Base-by-base conservation (phyloP, 2,113 vertebrate species). In the Anolis sagrei region DNA sequence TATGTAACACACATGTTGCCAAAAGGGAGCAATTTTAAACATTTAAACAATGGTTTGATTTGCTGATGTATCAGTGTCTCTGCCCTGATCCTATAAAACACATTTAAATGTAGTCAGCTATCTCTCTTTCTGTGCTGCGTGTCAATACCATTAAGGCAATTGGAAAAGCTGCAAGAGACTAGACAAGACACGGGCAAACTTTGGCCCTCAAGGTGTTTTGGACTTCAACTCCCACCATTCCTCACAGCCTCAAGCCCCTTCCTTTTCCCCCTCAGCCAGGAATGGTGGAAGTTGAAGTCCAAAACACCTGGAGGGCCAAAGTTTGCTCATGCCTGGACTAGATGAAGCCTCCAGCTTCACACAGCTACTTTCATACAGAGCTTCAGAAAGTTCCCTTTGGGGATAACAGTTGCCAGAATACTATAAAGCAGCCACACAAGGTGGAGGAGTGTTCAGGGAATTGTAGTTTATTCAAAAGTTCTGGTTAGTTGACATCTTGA, bases 51-150 rank as follows among this genome's bases (percentile, higher is more conserved):
- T n/a, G n/a, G 39, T 34, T 25, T 36, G 64, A 82, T 23, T 44
- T 80, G 66, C 34, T 0, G 0, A 44, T 16, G n/a, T 21, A 27
- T 32, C 73, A 13, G 29, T 36, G 54, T 21, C 0, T 0, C 19
- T 51, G 51, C 1, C 9, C 36, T 8, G 86, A 73, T 14, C 79
- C 34, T 0, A 0, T n/a, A 64, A 58, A 76, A 58, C 8, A 10
- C 70, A 86, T 86, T 51, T 1, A 91, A 93, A 76, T 75, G 76
- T 36, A 84, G 8, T 19, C 79, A 88, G 44, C 13, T 84, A 58
- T n/a, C 3, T 61, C 54, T 62, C 39, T 48, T 7, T n/a, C 66
- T 73, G n/a, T 61, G 21, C 3, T 2, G 54, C 68, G 36, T 34
- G 44, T 69, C 54, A 58, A 36, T 82, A 19, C 14, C 66, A 9